phyloP scores from a whole-genome alignment of 2,797 vertebrate genomes.

The Alcedo atthis region DNA sequence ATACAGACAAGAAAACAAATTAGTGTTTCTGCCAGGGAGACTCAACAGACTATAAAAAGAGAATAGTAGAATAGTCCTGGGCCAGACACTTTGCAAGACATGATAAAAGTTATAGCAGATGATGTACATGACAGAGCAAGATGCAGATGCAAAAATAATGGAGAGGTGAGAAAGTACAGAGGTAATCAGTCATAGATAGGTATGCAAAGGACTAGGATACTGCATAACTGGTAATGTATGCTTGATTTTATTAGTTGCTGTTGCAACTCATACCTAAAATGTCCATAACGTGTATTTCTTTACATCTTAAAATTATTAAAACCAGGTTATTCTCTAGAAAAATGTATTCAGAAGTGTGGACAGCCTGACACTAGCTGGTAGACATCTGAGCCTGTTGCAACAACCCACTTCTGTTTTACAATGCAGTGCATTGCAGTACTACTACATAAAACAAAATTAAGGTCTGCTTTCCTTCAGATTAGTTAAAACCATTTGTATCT shows the following conservation, averaged over 20 bases:
- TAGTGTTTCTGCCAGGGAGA: not conserved
- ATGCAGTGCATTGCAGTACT: not conserved
- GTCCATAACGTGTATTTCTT: rapidly evolving
- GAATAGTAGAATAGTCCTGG: not conserved
- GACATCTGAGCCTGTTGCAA: not conserved
- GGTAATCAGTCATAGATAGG: not conserved
- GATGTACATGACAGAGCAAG: not conserved
- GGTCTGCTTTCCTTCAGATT: not conserved
- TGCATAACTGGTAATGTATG: not conserved
- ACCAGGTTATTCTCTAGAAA: not conserved
- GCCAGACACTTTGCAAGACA: not conserved
- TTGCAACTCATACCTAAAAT: not conserved
- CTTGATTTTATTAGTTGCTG: not conserved
- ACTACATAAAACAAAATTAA: not conserved
- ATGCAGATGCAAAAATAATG: not conserved
- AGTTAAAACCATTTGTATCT: not conserved
- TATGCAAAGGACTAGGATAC: not conserved
- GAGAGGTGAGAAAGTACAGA: not conserved
- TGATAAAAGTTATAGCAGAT: not conserved
- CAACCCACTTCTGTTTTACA: not conserved
- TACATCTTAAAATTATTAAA: not conserved
- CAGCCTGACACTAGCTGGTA: not conserved
- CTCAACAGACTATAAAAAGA: not conserved
- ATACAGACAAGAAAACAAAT: not conserved
- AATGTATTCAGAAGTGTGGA: not conserved